Base-by-base conservation (phyloP, 2,113 vertebrate species). In the Toxostoma redivivum region DNA sequence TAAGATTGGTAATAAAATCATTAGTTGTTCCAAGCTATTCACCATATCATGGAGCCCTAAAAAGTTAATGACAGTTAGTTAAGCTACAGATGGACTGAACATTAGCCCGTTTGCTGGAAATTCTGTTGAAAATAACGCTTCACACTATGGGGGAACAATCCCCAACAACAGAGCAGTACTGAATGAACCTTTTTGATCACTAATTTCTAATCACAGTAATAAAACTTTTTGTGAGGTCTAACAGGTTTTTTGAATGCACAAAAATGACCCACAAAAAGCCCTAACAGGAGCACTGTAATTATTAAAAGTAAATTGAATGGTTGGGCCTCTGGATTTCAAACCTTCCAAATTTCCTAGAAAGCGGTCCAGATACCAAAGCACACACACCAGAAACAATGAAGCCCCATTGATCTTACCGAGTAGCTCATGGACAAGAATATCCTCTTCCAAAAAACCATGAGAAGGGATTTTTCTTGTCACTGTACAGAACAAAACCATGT, bases 1-100 rank as follows among this genome's bases (percentile, higher is more conserved):
- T 96, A 93, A 95, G 86, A 94, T 7, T 90, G 69, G 83, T 90
- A 95, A 94, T 96, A 96, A 97, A 95, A 95, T 47, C 90, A 95
- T 96, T 96, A 95, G 64, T 35, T 90, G 69, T 90, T 95, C 60
- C 87, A 92, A 83, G 69, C 77, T 95, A 95, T 81, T 94, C 94
- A 97, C 83, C 64, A 20, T 95, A 96, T 93, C 91, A 28, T 17
- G 65, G 54, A 93, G 61, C 47, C 83, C 90, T 96, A 92, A 96
- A 95, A 95, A 91, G 82, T 88, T 96, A 93, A 95, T 77, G 93
- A 91, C 78, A 86, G 50, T 94, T 92, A 90, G 71, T 72, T 94
- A 91, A 94, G n/a, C 53, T 88, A 88, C 72, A 66, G 76, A 94
- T 38, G 40, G 58, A 93, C 31, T 45, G 79, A 95, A 90, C 1